A percentile compares a stretch with the other conserved stretches of the same genome.
These are phyloP conservation scores for Carollia perspicillata DNA, from an alignment of 2,113 vertebrate genomes.

Conservation along the genomic window DNA sequence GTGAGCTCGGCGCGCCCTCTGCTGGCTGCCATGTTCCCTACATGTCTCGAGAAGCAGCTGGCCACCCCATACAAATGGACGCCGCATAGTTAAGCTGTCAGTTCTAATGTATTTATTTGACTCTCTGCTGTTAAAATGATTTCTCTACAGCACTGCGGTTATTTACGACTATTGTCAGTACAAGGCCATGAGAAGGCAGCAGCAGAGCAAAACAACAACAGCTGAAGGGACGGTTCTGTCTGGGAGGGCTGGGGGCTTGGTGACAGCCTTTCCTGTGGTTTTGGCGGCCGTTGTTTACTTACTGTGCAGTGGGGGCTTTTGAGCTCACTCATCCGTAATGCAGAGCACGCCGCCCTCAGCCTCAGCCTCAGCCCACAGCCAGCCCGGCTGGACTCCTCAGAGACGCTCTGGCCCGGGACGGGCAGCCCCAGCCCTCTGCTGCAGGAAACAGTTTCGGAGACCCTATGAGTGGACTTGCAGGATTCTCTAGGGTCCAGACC, in stretches of 20 bases:
- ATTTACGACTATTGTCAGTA: slow-evolving; percentile 64
- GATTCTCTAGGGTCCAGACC: not conserved
- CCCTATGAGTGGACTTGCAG: fast-evolving
- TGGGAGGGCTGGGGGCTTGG: not conserved
- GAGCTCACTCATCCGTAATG: not conserved
- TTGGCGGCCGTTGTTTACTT: not conserved
- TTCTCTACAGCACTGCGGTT: slow-evolving; percentile 6
- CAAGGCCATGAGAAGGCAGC: slow-evolving; percentile 56
- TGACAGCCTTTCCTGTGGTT: not conserved
- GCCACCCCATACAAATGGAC: slow-evolving; percentile 41
- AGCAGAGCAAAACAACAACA: slow-evolving; percentile 53
- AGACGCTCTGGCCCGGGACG: not conserved
- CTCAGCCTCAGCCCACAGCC: not conserved
- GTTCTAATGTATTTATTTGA: slow-evolving; percentile 62
- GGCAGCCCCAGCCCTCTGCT: not conserved
- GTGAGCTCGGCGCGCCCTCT: slow-evolving; percentile 57
- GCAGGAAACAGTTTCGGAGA: not conserved
- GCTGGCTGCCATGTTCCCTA: not conserved
- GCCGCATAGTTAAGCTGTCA: slow-evolving; percentile 57
- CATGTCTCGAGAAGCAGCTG: slow-evolving; percentile 8
- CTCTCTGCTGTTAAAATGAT: slow-evolving; percentile 44
- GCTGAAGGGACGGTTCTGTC: not conserved
- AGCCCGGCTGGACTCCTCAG: fast-evolving
- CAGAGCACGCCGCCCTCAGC: not conserved
- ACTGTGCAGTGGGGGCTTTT: not conserved